phyloP scores from a whole-genome alignment of 1,140 invertebrate species.

The Hycleus phaleratus region DNA sequence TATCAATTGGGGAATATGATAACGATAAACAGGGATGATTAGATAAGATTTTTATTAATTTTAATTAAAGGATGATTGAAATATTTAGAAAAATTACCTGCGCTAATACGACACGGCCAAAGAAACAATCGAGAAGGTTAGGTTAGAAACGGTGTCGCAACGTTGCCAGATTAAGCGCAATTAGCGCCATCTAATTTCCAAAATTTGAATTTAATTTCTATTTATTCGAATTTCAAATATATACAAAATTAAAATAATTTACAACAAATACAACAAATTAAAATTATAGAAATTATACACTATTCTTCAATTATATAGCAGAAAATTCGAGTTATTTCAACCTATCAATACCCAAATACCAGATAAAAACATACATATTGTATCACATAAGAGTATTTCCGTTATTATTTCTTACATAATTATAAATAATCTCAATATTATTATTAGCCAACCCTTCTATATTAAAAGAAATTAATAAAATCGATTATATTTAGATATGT shows the following conservation, averaged over 20 bases:
- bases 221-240: too few relatives aligned
- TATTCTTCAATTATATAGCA: too few relatives aligned
- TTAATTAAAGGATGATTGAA: not conserved
- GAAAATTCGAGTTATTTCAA: too few relatives aligned
- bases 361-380: not conserved
- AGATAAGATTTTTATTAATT: not conserved
- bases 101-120: not conserved
- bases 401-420: not conserved
- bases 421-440: not conserved
- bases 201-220: too few relatives aligned
- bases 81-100: slow-evolving; percentile 25
- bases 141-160: too few relatives aligned
- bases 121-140: not conserved
- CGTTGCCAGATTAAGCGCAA: too few relatives aligned
- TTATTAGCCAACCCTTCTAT: too few relatives aligned
- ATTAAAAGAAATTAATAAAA: too few relatives aligned
- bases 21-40: not conserved
- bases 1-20: not conserved
- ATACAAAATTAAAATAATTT: not conserved
- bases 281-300: not conserved
- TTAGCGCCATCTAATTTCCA: too few relatives aligned
- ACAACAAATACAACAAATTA: not conserved
- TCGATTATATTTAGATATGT: slow-evolving; percentile 13
- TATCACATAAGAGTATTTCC: slow-evolving; percentile 10
- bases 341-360: too few relatives aligned